A percentile compares a stretch with the other conserved stretches of the same genome.
Conservation (phyloP, 2,888 invertebrate species). For the Nemoura dubitans region DNA sequence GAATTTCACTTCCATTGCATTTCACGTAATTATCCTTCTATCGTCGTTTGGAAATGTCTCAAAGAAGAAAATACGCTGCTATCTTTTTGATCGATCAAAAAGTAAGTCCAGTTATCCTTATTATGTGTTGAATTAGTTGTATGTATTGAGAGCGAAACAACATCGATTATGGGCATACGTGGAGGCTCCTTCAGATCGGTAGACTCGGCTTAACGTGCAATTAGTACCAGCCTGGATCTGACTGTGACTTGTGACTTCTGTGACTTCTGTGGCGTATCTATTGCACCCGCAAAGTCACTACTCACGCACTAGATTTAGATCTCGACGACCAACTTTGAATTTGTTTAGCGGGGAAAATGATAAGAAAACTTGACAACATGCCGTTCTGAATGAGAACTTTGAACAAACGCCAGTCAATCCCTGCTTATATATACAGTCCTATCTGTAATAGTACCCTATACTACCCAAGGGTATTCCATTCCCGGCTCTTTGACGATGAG, state of each 20-base stretch:
- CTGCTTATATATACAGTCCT: too few relatives aligned
- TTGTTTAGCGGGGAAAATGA: too few relatives aligned
- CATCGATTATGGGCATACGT: not conserved
- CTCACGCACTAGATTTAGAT: not conserved
- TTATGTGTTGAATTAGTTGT: not conserved
- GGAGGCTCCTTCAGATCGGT: not conserved
- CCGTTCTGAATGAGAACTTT: too few relatives aligned
- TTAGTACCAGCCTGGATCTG: not conserved
- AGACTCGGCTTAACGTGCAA: not conserved
- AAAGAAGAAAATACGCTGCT: not conserved
- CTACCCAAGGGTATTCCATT: too few relatives aligned
- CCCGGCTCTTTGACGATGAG: too few relatives aligned
- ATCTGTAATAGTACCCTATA: too few relatives aligned
- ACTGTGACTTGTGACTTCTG: not conserved
- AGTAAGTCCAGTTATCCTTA: not conserved
- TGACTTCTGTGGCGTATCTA: not conserved
- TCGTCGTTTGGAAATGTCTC: not conserved
- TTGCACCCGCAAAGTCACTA: not conserved
- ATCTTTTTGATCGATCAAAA: constrained; percentile 12
- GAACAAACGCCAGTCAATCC: too few relatives aligned
- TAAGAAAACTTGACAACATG: too few relatives aligned
- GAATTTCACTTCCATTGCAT: not conserved
- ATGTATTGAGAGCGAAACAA: not conserved
- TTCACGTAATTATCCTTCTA: not conserved
- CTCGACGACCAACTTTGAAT: too few relatives aligned